A percentile compares a stretch with the other conserved stretches of the same genome.
Conservation (phyloP, 2,113 vertebrate genomes). For the Mirounga angustirostris region DNA sequence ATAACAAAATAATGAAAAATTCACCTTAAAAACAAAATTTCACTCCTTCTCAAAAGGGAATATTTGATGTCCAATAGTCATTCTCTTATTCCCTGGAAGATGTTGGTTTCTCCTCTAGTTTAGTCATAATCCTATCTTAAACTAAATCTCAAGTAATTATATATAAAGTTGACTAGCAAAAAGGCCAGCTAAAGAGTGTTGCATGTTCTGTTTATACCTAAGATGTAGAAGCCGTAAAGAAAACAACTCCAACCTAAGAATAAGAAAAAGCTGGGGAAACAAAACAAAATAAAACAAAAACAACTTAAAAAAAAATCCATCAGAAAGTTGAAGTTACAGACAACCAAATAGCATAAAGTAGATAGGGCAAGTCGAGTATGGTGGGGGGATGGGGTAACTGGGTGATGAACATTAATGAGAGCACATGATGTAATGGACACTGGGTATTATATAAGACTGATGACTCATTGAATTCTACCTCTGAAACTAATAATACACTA, state of each 20-base stretch:
- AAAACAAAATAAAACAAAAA: background rate
- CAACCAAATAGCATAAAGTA: background rate
- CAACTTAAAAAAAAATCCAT: background rate
- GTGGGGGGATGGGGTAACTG: background rate
- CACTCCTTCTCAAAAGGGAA: background rate
- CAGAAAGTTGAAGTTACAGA: background rate
- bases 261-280: background rate
- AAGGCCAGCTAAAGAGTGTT: background rate
- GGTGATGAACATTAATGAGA: background rate
- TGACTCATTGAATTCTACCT: too few relatives aligned
- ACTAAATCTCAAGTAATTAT: background rate
- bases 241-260: background rate
- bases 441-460: background rate
- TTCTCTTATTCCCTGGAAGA: background rate
- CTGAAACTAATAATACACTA: too few relatives aligned
- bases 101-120: background rate
- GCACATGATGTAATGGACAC: background rate
- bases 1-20: background rate
- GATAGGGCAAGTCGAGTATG: background rate
- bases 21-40: background rate
- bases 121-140: background rate
- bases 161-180: background rate
- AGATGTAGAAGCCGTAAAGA: background rate
- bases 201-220: background rate
- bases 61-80: background rate